phyloP scores from a whole-genome alignment of 1,140 invertebrate genomes.

The Lepidotrigona ventralis region DNA sequence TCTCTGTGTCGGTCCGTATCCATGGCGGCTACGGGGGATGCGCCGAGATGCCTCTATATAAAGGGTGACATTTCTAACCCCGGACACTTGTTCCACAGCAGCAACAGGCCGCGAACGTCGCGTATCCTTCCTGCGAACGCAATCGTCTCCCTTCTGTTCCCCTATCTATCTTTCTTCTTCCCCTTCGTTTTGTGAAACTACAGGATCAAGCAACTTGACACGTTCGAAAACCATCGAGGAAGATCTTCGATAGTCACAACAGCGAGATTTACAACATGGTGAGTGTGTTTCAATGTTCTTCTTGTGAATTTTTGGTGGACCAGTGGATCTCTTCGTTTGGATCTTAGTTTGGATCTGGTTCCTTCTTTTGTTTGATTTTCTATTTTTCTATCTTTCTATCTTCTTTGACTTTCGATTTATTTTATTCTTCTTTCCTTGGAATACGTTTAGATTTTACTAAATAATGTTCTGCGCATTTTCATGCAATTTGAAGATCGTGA shows the following conservation, averaged over 20 bases:
- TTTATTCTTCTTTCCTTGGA: background rate
- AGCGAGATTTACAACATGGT: constrained; percentile 41
- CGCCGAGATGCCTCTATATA: constrained; percentile 74
- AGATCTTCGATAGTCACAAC: background rate
- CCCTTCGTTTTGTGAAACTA: background rate
- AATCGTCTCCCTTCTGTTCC: background rate
- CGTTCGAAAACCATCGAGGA: background rate
- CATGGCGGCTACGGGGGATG: constrained; percentile 37
- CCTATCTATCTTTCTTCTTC: background rate
- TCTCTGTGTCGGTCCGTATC: constrained; percentile 27
- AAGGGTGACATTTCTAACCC: constrained; percentile 76
- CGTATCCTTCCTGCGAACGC: background rate
- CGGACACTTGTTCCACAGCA: constrained; percentile 69
- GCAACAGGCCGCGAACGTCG: constrained; percentile 45
- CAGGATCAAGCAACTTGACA: background rate
- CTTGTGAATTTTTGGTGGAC: background rate
- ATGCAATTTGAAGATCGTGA: background rate
- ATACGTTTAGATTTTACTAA: background rate
- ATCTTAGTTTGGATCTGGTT: background rate
- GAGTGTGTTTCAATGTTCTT: constrained; percentile 41
- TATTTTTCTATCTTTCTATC: background rate
- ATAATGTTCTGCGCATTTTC: background rate
- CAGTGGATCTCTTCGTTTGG: background rate
- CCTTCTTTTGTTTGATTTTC: background rate
- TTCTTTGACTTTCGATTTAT: background rate